phyloP scores from a whole-genome alignment of 2,113 vertebrate species.

The Pholis gunnellus region DNA sequence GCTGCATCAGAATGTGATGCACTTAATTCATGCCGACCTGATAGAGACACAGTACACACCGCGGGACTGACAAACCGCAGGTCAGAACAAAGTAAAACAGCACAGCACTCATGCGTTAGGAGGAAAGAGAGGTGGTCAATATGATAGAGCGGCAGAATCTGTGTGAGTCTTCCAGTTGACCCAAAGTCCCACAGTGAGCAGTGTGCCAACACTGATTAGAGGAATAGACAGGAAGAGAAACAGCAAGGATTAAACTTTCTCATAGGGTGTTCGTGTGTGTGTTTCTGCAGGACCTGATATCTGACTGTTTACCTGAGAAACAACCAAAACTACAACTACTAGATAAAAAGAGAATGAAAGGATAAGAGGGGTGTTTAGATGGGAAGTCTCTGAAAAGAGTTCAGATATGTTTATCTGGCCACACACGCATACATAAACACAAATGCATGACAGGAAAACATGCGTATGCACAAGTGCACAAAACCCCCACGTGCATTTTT shows the following conservation, averaged over 20 bases:
- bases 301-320: conserved; percentile 47
- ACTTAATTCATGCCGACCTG: conserved; percentile 7
- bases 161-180: conserved; percentile 59
- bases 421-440: neutral
- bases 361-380: conserved; percentile 23
- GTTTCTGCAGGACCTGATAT: conserved; percentile 33
- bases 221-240: conserved; percentile 45
- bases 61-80: conserved; percentile 5
- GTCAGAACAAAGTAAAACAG: conserved; percentile 12
- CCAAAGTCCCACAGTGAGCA: conserved; percentile 54
- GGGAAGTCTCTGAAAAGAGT: conserved; percentile 7
- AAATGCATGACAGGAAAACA: neutral
- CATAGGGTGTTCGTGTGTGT: conserved; percentile 29
- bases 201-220: conserved; percentile 65
- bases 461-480: neutral
- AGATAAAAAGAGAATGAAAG: conserved; percentile 38
- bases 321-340: conserved; percentile 39
- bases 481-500: conserved; percentile 24
- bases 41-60: conserved; percentile 1
- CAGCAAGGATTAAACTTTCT: conserved; percentile 39
- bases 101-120: conserved; percentile 5
- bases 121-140: conserved; percentile 34
- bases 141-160: conserved; percentile 19
- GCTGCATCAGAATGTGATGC: conserved; percentile 10
- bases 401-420: conserved; percentile 28